Percentiles rank a stretch among this genome's conserved stretches.
Evolutionary conservation across 2,888 invertebrate species (phyloP).

Genomic region (Orthosia gothica): DNA sequence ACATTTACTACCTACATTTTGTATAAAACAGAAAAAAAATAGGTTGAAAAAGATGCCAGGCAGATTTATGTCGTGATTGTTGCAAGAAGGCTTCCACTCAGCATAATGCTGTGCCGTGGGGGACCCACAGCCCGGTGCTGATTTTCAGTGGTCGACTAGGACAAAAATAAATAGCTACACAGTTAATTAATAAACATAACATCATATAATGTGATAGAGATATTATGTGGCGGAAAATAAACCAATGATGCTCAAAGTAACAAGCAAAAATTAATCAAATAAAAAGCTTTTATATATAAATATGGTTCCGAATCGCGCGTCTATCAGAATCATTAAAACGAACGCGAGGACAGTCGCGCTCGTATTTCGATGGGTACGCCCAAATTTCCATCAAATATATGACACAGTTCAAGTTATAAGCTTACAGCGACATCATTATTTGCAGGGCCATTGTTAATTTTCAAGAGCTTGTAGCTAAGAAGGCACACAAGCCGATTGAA

Average conservation of each 20-base stretch:
- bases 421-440: too few relatives aligned
- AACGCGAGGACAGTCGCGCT: slow-evolving; percentile 83
- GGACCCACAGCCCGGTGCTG: too few relatives aligned
- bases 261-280: slow-evolving; percentile 66
- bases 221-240: slow-evolving; percentile 25
- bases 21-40: too few relatives aligned
- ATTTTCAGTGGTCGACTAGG: too few relatives aligned
- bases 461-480: too few relatives aligned
- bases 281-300: slow-evolving; percentile 69
- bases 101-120: too few relatives aligned
- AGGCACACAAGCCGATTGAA: too few relatives aligned
- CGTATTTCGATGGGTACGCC: slow-evolving; percentile 89
- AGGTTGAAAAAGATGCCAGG: too few relatives aligned
- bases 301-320: slow-evolving; percentile 62
- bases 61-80: too few relatives aligned
- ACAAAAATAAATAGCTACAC: not conserved
- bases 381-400: slow-evolving; percentile 88
- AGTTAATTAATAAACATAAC: not conserved
- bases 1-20: too few relatives aligned
- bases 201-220: not conserved
- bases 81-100: too few relatives aligned
- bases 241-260: slow-evolving; percentile 44
- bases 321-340: slow-evolving; percentile 83
- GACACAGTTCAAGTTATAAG: slow-evolving; percentile 66
- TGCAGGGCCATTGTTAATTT: too few relatives aligned